phyloP scores from a whole-genome alignment of 1,140 invertebrate genomes.

The Drosophila saltans region DNA sequence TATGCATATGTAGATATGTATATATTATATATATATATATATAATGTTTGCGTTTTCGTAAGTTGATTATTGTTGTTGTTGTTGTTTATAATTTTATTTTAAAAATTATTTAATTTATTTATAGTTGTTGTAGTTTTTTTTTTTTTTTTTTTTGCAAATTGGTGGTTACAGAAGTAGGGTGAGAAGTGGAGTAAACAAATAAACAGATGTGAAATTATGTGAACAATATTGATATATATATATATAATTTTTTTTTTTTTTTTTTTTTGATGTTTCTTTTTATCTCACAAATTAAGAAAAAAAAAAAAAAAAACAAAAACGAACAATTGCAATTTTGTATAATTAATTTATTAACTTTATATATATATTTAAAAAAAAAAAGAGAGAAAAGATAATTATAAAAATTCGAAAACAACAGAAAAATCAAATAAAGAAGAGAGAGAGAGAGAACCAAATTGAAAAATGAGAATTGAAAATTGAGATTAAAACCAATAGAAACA shows the following conservation, averaged over 20 bases:
- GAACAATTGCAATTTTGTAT: conserved; percentile 36
- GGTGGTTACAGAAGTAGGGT: conserved; percentile 79
- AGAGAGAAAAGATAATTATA: conserved; percentile 41
- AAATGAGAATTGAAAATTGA: conserved; percentile 16
- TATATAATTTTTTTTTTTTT: conserved; percentile 39
- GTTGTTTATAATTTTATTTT: conserved; percentile 36
- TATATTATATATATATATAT: conserved; percentile 43
- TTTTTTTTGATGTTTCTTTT: conserved; percentile 39
- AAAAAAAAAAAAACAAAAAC: conserved; percentile 33
- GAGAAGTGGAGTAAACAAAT: conserved; percentile 83
- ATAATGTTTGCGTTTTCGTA: conserved; percentile 46
- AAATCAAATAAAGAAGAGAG: conserved; percentile 17
- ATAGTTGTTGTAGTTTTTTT: conserved; percentile 33
- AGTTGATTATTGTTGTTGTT: conserved; percentile 50
- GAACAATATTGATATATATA: conserved; percentile 68
- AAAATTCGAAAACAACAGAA: conserved; percentile 19
- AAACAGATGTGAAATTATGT: conserved; percentile 83
- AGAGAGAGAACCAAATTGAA: conserved; percentile 11
- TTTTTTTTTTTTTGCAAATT: conserved; percentile 67
- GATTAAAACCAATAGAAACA: conserved; percentile 32
- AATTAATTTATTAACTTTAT: conserved; percentile 36
- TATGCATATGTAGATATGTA: conserved; percentile 27
- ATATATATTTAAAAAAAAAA: conserved; percentile 11
- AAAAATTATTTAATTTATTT: conserved; percentile 34
- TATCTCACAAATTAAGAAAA: conserved; percentile 24